Conservation (phyloP, 2,113 vertebrate species). For the Leucopternis melanops region DNA sequence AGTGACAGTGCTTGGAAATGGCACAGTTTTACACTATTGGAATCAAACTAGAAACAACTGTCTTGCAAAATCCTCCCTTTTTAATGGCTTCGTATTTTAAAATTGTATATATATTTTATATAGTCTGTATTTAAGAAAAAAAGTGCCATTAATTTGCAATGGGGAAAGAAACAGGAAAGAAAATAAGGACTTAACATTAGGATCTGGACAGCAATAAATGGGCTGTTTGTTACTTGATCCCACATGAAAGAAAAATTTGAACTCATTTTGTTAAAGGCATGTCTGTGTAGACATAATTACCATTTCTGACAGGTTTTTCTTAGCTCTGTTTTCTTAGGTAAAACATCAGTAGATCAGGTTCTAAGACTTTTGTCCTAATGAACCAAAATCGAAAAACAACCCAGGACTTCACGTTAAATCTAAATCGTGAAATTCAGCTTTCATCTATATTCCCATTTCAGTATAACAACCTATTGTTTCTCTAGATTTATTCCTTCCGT, state of each 20-base stretch:
- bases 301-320: background rate
- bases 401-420: background rate
- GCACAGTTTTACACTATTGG: background rate
- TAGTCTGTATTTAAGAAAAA: background rate
- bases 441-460: background rate
- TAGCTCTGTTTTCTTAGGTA: background rate
- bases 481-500: background rate
- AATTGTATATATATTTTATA: background rate
- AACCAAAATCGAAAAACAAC: background rate
- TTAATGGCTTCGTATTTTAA: background rate
- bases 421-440: background rate
- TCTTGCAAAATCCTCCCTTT: background rate
- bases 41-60: background rate
- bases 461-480: background rate
- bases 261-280: background rate
- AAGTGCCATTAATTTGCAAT: background rate
- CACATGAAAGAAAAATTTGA: background rate
- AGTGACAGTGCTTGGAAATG: background rate
- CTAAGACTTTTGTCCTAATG: background rate
- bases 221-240: background rate
- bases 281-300: background rate
- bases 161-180: background rate
- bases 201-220: background rate
- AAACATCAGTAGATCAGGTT: background rate
- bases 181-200: background rate